Evolutionary conservation across 2,113 vertebrate species (phyloP).

Genomic region (Myrmecophaga tridactyla): DNA sequence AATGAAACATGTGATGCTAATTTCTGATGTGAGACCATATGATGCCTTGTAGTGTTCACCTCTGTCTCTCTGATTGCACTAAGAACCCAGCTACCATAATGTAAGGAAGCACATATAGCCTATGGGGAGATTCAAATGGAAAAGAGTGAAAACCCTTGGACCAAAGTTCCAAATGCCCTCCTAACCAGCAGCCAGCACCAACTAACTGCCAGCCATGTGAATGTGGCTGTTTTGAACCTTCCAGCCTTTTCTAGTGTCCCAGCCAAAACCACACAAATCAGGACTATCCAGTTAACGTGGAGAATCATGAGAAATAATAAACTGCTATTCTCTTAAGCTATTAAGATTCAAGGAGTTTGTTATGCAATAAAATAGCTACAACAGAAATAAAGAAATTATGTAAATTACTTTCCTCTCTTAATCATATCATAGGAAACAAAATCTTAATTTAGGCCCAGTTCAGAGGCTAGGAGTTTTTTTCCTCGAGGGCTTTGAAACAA

Average conservation of each 20-base stretch:
- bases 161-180: neutral
- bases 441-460: neutral
- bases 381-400: neutral
- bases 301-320: conserved; percentile 27
- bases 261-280: neutral
- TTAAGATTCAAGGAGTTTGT: neutral
- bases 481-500: neutral
- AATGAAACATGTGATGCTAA: neutral
- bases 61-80: neutral
- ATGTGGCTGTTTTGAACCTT: conserved; percentile 12
- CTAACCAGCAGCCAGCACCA: neutral
- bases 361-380: neutral
- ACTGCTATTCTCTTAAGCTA: conserved; percentile 12
- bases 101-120: neutral
- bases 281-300: neutral
- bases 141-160: neutral
- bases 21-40: neutral
- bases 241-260: neutral
- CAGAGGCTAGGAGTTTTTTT: neutral
- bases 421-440: neutral
- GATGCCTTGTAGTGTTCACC: neutral
- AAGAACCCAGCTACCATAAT: neutral
- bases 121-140: neutral
- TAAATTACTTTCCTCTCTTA: conserved; percentile 9
- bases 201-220: neutral